These are phyloP conservation scores for Brachyalestes nurse DNA, from an alignment of 2,797 vertebrate species.

Conservation along the genomic window DNA sequence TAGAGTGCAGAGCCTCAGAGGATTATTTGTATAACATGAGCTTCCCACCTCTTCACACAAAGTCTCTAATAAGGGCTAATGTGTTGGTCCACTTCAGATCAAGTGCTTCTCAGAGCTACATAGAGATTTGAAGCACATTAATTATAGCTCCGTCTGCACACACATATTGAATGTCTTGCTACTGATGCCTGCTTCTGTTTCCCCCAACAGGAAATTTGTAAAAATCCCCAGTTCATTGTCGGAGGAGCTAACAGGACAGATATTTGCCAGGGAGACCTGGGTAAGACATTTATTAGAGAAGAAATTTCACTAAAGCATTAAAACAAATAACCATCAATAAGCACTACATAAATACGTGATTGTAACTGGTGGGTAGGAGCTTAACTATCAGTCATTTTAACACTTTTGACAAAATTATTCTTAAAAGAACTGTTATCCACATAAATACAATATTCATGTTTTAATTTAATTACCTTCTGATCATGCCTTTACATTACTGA, in stretches of 20 bases:
- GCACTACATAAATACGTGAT: not conserved
- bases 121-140: not conserved
- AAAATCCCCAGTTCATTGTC: slow-evolving; percentile 95
- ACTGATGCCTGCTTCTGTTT: slow-evolving; percentile 21
- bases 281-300: slow-evolving; percentile 70
- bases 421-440: too few species aligned
- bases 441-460: too few species aligned
- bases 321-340: not conserved
- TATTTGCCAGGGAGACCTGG: slow-evolving; percentile 98
- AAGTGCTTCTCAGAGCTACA: not conserved
- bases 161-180: not conserved
- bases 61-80: not conserved
- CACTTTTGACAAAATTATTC: not conserved
- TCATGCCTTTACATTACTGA: too few species aligned
- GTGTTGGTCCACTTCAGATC: not conserved
- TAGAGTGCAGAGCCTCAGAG: not conserved
- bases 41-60: not conserved
- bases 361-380: too few species aligned
- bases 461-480: too few species aligned
- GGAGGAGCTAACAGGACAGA: slow-evolving; percentile 96
- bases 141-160: not conserved
- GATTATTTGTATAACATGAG: not conserved
- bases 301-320: too few species aligned
- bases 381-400: not conserved
- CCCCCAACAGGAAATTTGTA: slow-evolving; percentile 89